Conservation (phyloP, 2,797 vertebrate genomes). For the Amniataba percoides region DNA sequence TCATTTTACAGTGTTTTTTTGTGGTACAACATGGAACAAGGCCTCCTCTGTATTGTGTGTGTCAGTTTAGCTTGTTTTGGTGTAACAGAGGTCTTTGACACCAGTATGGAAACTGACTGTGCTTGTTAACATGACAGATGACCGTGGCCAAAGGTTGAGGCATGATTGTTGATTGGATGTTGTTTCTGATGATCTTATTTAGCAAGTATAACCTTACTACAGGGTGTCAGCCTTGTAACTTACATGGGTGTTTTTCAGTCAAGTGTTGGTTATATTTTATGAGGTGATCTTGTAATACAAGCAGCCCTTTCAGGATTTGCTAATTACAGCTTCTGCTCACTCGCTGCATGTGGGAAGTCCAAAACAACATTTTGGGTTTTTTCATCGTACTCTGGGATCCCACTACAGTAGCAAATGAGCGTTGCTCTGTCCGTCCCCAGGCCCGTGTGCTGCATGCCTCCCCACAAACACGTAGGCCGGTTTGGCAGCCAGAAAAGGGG, state of each 20-base stretch:
- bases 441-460: slow-evolving; percentile 51
- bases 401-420: slow-evolving; percentile 34
- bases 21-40: not conserved
- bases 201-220: not conserved
- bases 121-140: slow-evolving; percentile 21
- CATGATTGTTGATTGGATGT: slow-evolving; percentile 6
- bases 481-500: slow-evolving; percentile 70
- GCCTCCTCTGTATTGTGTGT: not conserved
- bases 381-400: slow-evolving; percentile 17
- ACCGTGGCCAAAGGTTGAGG: not conserved
- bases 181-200: not conserved
- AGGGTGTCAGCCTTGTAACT: not conserved
- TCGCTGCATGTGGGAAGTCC: not conserved
- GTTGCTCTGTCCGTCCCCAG: slow-evolving; percentile 48
- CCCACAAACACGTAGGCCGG: slow-evolving; percentile 62
- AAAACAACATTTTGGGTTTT: slow-evolving; percentile 21
- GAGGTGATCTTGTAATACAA: not conserved
- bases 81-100: not conserved
- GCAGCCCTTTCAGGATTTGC: not conserved
- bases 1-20: not conserved
- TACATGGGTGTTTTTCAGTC: not conserved
- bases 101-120: not conserved
- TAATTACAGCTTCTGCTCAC: not conserved
- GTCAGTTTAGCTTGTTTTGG: slow-evolving; percentile 7
- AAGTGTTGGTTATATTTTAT: not conserved